A percentile compares a stretch with the other conserved stretches of the same genome.
Conservation (phyloP, 1,140 invertebrate species). For the Melipona quadrifasciata region DNA sequence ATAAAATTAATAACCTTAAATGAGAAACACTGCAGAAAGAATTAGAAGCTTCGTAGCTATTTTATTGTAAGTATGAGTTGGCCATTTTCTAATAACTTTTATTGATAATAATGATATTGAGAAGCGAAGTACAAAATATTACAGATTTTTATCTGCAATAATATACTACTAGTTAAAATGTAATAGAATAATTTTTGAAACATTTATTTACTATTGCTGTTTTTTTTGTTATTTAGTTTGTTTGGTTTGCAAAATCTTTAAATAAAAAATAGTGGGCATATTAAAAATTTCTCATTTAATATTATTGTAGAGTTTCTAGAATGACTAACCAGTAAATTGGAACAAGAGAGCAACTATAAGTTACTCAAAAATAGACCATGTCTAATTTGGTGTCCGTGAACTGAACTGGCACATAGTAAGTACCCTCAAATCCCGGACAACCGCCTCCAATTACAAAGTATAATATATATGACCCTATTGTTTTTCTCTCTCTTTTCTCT, state of each 20-base stretch:
- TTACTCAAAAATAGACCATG: conserved; percentile 78
- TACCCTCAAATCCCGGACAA: conserved; percentile 60
- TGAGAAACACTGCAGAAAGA: not conserved
- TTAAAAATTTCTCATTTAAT: conserved; percentile 1
- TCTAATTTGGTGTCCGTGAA: conserved; percentile 81
- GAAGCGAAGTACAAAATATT: not conserved
- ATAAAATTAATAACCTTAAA: not conserved
- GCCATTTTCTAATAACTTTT: not conserved
- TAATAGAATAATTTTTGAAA: not conserved
- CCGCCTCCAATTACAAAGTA: conserved; percentile 56
- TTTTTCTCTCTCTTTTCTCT: conserved; percentile 13
- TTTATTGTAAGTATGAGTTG: too few species aligned
- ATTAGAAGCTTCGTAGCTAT: not conserved
- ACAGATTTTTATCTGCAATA: not conserved
- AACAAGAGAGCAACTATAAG: conserved; percentile 71
- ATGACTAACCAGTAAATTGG: conserved; percentile 75
- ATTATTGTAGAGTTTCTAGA: conserved; percentile 11
- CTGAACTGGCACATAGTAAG: conserved; percentile 73
- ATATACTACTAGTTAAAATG: not conserved
- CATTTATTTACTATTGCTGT: not conserved
- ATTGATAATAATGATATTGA: not conserved
- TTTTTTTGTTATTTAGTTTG: not conserved
- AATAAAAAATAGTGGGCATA: not conserved
- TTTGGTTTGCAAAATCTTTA: not conserved
- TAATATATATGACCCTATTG: conserved; percentile 39